Percentiles rank a stretch among this genome's conserved stretches.
Conservation (phyloP, 2,113 vertebrate genomes). For the Phylloscopus trochiloides region DNA sequence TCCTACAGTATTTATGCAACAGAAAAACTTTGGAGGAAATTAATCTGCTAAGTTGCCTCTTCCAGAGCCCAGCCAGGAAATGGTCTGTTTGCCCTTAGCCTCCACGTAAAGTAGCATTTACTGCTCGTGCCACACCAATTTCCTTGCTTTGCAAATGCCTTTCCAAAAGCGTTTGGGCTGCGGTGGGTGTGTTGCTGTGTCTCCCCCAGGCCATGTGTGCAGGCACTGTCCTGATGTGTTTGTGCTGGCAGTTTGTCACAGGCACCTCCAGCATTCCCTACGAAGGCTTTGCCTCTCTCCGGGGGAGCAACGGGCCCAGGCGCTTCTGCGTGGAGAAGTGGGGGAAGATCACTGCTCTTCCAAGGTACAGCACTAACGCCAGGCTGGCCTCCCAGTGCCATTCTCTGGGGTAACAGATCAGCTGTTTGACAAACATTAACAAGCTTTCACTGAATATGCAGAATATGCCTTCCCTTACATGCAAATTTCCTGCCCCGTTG, state of each 20-base stretch:
- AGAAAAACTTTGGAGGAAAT: neutral
- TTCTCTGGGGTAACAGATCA: neutral
- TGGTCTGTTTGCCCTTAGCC: neutral
- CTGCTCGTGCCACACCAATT: neutral
- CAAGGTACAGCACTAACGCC: slow-evolving; percentile 78
- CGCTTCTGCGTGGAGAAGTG: slow-evolving; percentile 98
- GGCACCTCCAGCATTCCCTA: slow-evolving; percentile 97
- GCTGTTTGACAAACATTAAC: neutral
- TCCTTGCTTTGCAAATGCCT: neutral
- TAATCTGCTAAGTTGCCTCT: neutral
- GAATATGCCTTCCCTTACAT: neutral
- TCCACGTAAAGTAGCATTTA: neutral
- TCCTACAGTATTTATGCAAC: neutral
- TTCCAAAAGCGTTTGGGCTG: neutral
- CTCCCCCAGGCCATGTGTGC: neutral
- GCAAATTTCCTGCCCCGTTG: neutral
- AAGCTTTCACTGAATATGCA: neutral
- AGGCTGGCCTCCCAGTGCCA: neutral
- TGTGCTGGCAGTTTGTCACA: slow-evolving; percentile 88
- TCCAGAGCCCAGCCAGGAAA: neutral
- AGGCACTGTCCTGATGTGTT: neutral
- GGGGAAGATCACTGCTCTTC: slow-evolving; percentile 97
- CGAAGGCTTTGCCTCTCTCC: slow-evolving; percentile 93
- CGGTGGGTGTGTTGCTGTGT: neutral
- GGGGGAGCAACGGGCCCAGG: slow-evolving; percentile 94